Base-by-base conservation (phyloP, 1,140 invertebrate genomes). In the Diploscapter pachys region DNA sequence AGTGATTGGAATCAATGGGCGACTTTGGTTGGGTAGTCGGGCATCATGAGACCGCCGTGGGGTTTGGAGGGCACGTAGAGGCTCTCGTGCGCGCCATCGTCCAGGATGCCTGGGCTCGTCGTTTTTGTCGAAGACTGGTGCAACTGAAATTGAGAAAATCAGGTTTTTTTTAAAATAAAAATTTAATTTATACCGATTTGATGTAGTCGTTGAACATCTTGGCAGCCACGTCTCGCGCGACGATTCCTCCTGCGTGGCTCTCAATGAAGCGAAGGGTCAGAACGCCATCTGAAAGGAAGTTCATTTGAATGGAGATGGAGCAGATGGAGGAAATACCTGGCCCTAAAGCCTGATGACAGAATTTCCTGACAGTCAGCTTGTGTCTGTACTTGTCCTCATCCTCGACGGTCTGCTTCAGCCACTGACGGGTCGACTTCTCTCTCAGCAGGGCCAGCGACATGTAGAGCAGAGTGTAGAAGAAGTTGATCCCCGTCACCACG, bases 161-260 rank as follows among this genome's bases (percentile, higher is more conserved):
- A 31, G 31, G 0, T 31, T 31, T 31, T 31, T 31, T 31, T 31
- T n/a, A n/a, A 31, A 31, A 31, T 31, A 31, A 31, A 31, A 31
- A 31, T 31, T 31, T 0, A 31, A 31, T 31, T 31, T 31, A 31
- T 31, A 31, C 31, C 31, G 31, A 31, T 31, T 31, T 31, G 31
- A 31, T 31, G 31, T 63, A 82, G 56, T 80, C 73, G n/a, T 71
- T 11, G 77, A 84, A 84, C 4, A 84, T 75, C 11, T 68, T 61
- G 48, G 49, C 55, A 63, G 59, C 64, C n/a, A 84, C 52, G 52
- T 84, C 82, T 52, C 78, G 68, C 4, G 84, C 83, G 31, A 85
- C 82, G 76, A 84, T 85, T 13, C 84, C 82, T 62, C 83, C 83
- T 31, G 84, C 82, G 73, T 84, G 83, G 54, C 83, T 80, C 63